Conservation (phyloP, 2,888 invertebrate genomes). For the Pammene fasciana region DNA sequence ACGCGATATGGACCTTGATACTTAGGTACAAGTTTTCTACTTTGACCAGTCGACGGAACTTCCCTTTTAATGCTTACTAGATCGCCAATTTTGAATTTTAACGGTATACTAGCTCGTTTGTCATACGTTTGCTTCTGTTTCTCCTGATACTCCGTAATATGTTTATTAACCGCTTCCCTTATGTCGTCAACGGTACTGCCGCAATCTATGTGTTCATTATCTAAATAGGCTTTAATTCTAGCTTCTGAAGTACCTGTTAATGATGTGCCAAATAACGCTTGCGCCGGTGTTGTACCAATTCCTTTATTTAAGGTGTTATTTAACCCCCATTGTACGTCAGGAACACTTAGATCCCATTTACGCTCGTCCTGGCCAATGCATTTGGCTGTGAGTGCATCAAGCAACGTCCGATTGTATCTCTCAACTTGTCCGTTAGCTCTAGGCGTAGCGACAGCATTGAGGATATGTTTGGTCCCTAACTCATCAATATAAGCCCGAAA, state of each 20-base stretch:
- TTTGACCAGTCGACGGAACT: constrained; percentile 27
- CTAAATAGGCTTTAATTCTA: neutral
- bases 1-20: constrained; percentile 35
- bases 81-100: constrained; percentile 12
- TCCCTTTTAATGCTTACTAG: constrained; percentile 33
- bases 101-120: neutral
- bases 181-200: neutral
- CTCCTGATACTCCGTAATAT: constrained; percentile 1
- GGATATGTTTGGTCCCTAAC: constrained; percentile 34
- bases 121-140: constrained; percentile 20
- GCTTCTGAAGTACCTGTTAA: constrained; percentile 4
- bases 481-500: constrained; percentile 29
- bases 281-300: constrained; percentile 23
- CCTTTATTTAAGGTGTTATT: constrained; percentile 35
- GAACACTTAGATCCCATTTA: constrained; percentile 34
- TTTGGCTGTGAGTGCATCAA: constrained; percentile 37
- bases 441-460: constrained; percentile 42
- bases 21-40: constrained; percentile 34
- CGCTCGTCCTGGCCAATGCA: constrained; percentile 13
- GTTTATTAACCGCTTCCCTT: neutral
- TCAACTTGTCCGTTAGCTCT: constrained; percentile 44
- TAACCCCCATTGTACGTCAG: constrained; percentile 35
- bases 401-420: constrained; percentile 51
- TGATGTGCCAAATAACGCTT: constrained; percentile 32
- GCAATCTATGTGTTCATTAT: neutral